phyloP scores from a whole-genome alignment of 1,140 invertebrate species.

The Belonocnema kinseyi region DNA sequence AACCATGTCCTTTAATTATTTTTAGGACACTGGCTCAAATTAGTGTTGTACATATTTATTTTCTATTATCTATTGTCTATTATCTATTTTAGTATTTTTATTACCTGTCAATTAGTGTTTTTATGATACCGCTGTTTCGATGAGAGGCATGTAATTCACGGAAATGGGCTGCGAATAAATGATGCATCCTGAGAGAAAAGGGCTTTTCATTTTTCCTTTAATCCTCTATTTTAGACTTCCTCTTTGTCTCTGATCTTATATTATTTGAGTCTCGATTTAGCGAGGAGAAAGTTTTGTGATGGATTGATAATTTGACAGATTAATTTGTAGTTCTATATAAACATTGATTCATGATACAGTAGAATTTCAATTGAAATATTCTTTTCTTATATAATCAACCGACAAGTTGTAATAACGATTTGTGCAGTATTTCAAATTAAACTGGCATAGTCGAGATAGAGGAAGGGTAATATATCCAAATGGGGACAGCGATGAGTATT shows the following conservation, averaged over 20 bases:
- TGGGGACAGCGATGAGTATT: not conserved
- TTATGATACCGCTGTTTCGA: slow-evolving; percentile 17
- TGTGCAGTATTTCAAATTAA: slow-evolving; percentile 12
- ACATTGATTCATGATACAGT: not conserved
- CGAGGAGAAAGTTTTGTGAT: too few species aligned
- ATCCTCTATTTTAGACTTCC: not conserved
- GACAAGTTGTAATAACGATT: slow-evolving; percentile 17
- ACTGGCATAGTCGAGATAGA: not conserved
- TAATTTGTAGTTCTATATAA: not conserved
- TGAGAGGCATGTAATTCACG: slow-evolving; percentile 3
- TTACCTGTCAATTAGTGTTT: not conserved
- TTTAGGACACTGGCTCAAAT: slow-evolving; percentile 1
- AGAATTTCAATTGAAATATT: slow-evolving; percentile 5
- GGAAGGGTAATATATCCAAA: not conserved
- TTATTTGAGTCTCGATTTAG: too few species aligned
- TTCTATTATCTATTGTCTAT: not conserved
- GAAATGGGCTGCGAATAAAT: not conserved
- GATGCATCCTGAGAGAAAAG: not conserved
- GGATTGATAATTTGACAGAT: too few species aligned
- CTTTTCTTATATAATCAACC: not conserved
- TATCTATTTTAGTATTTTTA: slow-evolving; percentile 8
- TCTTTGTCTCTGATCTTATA: too few species aligned
- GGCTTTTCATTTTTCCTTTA: not conserved
- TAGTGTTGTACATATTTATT: slow-evolving; percentile 23
- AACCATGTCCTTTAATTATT: not conserved